phyloP scores from a whole-genome alignment of 2,888 invertebrate species.

The Biston betularia region DNA sequence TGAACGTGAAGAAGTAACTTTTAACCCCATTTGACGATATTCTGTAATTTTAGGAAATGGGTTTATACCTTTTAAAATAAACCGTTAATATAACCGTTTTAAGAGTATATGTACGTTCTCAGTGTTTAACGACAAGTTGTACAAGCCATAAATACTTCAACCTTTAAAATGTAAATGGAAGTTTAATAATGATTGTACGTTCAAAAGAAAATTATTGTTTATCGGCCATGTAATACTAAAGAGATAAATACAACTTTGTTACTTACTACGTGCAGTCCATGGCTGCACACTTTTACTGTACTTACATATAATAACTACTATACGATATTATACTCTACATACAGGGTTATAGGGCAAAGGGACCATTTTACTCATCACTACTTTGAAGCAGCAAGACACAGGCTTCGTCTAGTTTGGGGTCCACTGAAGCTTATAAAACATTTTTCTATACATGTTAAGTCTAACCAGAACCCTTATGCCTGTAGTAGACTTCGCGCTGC shows the following conservation, averaged over 20 bases:
- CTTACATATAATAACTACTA: no score
- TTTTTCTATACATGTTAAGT: no score
- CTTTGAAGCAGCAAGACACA: no score
- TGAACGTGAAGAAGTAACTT: no score
- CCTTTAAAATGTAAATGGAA: constrained; percentile 39
- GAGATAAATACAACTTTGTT: constrained; percentile 3
- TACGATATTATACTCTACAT: no score
- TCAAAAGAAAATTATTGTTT: constrained; percentile 27
- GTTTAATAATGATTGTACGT: constrained; percentile 33
- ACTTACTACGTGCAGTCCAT: neutral
- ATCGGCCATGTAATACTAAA: constrained; percentile 13
- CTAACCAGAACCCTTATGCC: no score
- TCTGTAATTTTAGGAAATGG: constrained; percentile 33
- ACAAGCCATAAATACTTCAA: constrained; percentile 37
- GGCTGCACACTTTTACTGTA: no score
- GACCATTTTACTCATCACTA: no score
- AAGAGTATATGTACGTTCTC: constrained; percentile 47
- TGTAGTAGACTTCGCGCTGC: no score
- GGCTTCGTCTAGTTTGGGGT: no score
- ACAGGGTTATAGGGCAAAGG: no score
- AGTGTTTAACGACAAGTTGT: constrained; percentile 40
- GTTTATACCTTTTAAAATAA: constrained; percentile 37
- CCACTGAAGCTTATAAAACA: no score
- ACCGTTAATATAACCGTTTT: constrained; percentile 51
- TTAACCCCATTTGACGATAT: constrained; percentile 12